Evolutionary conservation across 2,888 invertebrate species (phyloP).

Genomic region (Callyntrura guangdongensis): DNA sequence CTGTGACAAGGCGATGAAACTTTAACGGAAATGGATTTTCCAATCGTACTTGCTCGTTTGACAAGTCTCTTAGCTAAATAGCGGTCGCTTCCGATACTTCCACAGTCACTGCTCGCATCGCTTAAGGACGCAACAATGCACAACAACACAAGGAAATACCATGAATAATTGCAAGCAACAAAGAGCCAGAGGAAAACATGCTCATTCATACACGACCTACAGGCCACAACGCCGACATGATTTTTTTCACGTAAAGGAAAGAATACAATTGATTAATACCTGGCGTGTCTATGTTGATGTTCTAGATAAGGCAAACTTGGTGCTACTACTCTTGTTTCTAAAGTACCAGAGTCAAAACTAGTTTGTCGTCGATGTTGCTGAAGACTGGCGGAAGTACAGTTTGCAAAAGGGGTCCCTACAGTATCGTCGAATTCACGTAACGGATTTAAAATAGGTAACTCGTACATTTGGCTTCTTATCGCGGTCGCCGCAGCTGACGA

Average conservation of each 20-base stretch:
- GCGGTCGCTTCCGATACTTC: conserved; percentile 80
- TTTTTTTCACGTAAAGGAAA: neutral
- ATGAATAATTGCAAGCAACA: neutral
- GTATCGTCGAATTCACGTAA: conserved; percentile 66
- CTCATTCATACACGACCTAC: neutral
- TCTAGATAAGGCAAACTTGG: conserved; percentile 76
- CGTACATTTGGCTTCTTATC: conserved; percentile 72
- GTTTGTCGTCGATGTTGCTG: conserved; percentile 55
- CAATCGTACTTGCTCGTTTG: conserved; percentile 70
- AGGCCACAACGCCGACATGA: neutral
- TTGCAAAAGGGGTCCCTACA: conserved; percentile 31
- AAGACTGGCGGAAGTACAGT: conserved; percentile 42
- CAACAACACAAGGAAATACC: neutral
- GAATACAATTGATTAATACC: conserved; percentile 36
- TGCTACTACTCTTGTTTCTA: conserved; percentile 57
- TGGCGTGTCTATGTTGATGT: conserved; percentile 52
- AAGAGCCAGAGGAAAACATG: neutral
- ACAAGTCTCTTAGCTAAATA: conserved; percentile 70
- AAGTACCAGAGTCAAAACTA: conserved; percentile 62
- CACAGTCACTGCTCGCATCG: conserved; percentile 81
- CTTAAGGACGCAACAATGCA: conserved; percentile 44
- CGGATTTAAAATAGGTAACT: conserved; percentile 81
- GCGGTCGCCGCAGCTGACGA: neutral
- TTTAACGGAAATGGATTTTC: conserved; percentile 74
- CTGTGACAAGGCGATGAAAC: conserved; percentile 67